A percentile compares a stretch with the other conserved stretches of the same genome.
Conservation (phyloP, 1,140 invertebrate genomes). For the Akabosia matsudoensis region DNA sequence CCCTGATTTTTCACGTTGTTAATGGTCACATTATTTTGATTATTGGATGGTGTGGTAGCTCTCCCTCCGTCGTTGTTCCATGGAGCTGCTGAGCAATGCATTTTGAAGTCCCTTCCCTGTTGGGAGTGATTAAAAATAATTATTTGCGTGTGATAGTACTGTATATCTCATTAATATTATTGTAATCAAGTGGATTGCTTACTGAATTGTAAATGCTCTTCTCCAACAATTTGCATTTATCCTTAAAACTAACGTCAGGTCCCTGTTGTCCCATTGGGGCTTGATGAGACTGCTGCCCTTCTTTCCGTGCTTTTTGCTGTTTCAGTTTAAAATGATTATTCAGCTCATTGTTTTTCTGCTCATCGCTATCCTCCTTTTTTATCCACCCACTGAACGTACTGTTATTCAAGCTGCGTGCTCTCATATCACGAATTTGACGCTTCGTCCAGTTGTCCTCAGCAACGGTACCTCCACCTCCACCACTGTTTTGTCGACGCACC, state of each 20-base stretch:
- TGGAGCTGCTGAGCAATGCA: background rate
- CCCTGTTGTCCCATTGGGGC: background rate
- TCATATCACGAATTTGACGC: conserved; percentile 11
- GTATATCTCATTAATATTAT: background rate
- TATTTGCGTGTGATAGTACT: background rate
- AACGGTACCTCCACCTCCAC: background rate
- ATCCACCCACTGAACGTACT: background rate
- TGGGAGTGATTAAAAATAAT: background rate
- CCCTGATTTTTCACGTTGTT: background rate
- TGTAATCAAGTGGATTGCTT: background rate
- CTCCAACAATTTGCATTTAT: conserved; percentile 20
- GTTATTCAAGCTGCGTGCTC: background rate
- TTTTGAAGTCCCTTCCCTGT: background rate
- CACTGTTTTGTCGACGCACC: background rate
- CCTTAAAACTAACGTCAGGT: conserved; percentile 15
- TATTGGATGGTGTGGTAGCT: background rate
- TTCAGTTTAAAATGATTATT: background rate
- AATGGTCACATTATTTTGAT: background rate
- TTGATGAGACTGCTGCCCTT: background rate
- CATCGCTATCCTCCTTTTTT: background rate
- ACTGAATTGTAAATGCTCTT: conserved; percentile 22
- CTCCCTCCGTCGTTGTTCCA: background rate
- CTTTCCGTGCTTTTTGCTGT: background rate
- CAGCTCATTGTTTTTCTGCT: background rate
- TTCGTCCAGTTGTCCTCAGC: conserved; percentile 6